phyloP scores from a whole-genome alignment of 2,113 vertebrate species.

The Eonycteris spelaea region DNA sequence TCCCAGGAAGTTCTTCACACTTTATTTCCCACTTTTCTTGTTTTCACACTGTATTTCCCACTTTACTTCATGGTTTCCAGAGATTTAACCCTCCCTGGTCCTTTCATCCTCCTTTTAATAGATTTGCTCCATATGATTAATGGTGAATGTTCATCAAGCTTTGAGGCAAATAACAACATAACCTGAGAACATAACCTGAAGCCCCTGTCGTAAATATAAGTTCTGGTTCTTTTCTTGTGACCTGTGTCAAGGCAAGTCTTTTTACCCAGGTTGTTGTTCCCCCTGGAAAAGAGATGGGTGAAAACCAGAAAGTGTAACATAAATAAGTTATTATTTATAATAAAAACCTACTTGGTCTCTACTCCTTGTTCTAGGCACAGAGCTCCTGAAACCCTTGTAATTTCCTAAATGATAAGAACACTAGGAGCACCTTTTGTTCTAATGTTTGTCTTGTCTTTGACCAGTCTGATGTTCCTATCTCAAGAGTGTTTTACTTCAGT shows the following conservation, averaged over 20 bases:
- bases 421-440: neutral
- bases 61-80: neutral
- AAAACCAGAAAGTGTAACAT: neutral
- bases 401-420: neutral
- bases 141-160: neutral
- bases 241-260: neutral
- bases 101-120: neutral
- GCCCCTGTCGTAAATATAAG: neutral
- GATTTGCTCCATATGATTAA: neutral
- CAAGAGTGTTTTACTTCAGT: neutral
- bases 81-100: neutral
- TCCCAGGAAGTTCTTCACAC: neutral
- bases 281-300: neutral
- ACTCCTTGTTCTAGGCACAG: neutral
- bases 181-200: neutral
- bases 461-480: neutral
- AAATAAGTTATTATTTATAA: neutral
- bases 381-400: neutral
- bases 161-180: neutral
- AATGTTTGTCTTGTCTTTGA: neutral
- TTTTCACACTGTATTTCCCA: neutral
- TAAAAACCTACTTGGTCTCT: neutral
- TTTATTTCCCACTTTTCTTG: neutral
- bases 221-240: neutral
- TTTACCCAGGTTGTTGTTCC: neutral